Evolutionary conservation across 2,113 vertebrate genomes (phyloP).

Genomic region (Todiramphus chloris): DNA sequence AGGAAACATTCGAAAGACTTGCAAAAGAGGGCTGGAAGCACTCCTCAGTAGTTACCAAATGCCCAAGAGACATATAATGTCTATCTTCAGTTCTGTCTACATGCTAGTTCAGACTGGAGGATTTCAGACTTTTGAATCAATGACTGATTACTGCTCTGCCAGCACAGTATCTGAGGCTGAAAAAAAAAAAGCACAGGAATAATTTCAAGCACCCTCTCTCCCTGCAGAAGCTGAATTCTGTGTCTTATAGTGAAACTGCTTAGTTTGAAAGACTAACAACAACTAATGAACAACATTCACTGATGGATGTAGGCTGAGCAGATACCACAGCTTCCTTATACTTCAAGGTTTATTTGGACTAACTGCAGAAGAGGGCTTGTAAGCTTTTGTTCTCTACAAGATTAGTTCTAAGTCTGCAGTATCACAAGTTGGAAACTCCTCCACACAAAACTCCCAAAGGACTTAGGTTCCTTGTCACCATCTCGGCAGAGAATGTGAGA

Average conservation of each 20-base stretch:
- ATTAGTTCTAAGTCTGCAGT: not conserved
- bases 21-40: not conserved
- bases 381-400: not conserved
- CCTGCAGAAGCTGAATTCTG: not conserved
- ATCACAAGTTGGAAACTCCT: not conserved
- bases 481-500: no score
- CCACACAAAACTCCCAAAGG: not conserved
- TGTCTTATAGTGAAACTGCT: not conserved
- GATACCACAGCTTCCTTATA: not conserved
- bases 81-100: not conserved
- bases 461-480: not conserved
- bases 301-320: not conserved
- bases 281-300: no score
- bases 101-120: not conserved
- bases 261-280: not conserved
- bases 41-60: not conserved
- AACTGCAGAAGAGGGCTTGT: not conserved
- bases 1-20: not conserved
- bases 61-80: rapidly evolving
- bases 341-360: not conserved
- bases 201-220: not conserved
- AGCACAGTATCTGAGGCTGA: not conserved
- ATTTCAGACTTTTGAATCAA: not conserved
- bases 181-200: not conserved
- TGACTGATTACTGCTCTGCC: not conserved